phyloP scores from a whole-genome alignment of 1,140 invertebrate genomes.

The Lasaia peninsularis region DNA sequence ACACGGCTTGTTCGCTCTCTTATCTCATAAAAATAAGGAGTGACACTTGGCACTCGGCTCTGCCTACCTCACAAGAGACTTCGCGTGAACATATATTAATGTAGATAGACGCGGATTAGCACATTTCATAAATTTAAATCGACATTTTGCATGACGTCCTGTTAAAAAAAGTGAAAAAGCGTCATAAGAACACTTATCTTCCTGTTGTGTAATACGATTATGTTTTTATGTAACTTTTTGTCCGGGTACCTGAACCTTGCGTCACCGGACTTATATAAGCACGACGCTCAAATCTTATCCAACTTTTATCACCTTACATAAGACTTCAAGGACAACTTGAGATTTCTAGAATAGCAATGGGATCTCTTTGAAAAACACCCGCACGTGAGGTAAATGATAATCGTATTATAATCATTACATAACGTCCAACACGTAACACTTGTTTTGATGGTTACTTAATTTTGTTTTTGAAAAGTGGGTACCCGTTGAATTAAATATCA shows the following conservation, averaged over 20 bases:
- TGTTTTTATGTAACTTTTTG: neutral
- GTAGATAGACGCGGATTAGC: too few species aligned
- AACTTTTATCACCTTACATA: conserved; percentile 8
- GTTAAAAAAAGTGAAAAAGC: neutral
- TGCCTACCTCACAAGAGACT: too few species aligned
- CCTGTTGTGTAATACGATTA: conserved; percentile 1
- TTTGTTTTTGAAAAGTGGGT: neutral
- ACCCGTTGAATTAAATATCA: neutral
- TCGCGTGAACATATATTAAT: too few species aligned
- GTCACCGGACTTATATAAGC: neutral
- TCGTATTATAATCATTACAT: conserved; percentile 2
- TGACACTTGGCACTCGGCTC: too few species aligned
- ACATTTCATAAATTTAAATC: too few species aligned
- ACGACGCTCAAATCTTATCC: neutral
- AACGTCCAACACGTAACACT: neutral
- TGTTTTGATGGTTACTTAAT: neutral
- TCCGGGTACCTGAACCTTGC: neutral
- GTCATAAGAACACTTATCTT: neutral
- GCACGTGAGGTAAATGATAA: conserved; percentile 9
- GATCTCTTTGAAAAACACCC: conserved; percentile 10
- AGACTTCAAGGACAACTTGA: conserved; percentile 1
- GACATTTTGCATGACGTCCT: neutral
- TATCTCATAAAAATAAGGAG: too few species aligned
- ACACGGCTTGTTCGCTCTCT: too few species aligned
- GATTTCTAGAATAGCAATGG: conserved; percentile 10